These are phyloP conservation scores for Erebia epiphron DNA, from an alignment of 2,888 invertebrate species.

Conservation along the genomic window DNA sequence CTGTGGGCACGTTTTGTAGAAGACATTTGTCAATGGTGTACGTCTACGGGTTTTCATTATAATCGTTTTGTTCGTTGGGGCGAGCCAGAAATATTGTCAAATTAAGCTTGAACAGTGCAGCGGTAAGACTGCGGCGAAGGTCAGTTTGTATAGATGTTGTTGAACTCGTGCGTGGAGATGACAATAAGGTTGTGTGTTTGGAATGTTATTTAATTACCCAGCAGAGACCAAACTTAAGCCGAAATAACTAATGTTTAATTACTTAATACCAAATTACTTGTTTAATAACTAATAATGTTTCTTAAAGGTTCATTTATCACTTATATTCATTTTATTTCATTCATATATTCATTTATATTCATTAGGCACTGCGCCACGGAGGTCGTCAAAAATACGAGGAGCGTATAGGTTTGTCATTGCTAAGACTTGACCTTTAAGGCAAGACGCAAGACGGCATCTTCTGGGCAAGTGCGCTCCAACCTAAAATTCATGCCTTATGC, in stretches of 20 bases:
- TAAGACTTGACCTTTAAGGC: no score
- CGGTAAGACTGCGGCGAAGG: constrained; percentile 25
- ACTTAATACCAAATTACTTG: no score
- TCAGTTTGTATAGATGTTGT: constrained; percentile 29
- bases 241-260: neutral
- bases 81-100: constrained; percentile 24
- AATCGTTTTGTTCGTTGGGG: constrained; percentile 24
- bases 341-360: no score
- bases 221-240: neutral
- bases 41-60: constrained; percentile 28
- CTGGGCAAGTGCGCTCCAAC: no score
- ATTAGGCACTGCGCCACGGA: no score
- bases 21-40: constrained; percentile 42
- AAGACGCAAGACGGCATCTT: no score
- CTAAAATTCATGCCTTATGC: no score
- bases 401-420: no score
- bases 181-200: constrained; percentile 10
- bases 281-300: no score
- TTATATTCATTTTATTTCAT: no score
- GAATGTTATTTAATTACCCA: neutral
- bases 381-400: no score
- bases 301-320: no score
- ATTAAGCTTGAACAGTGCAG: constrained; percentile 18
- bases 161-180: constrained; percentile 26
- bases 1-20: constrained; percentile 39